Base-by-base conservation (phyloP, 2,113 vertebrate genomes). In the Pipra filicauda region DNA sequence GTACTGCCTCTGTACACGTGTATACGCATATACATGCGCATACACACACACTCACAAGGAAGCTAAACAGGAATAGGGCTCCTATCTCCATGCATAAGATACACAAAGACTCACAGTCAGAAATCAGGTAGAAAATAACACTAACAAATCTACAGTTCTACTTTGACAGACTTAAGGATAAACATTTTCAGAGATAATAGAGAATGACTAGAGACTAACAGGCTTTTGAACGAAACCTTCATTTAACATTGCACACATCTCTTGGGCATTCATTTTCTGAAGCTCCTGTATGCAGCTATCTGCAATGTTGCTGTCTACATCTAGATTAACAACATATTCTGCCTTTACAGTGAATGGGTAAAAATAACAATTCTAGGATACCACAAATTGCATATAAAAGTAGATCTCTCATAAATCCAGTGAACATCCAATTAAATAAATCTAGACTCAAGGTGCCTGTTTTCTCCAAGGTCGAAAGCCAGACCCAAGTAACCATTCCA, bases 81-180 rank as follows among this genome's bases (percentile, higher is more conserved):
- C 37, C 37, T 37, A 37, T 37, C 37, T 37, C 23, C 0, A 0
- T 5, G 5, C 22, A 5, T 4, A 43, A 55, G 16, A 22, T 43
- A 85, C 6, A 57, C 13, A 61, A 81, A 81, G 15, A 54, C 24
- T 16, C n/a, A 52, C 8, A 30, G 19, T 33, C 19, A 33, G 26
- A 80, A 77, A 84, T 46, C 39, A 71, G 19, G 37, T 44, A 41
- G 37, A 57, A 77, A 88, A 52, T 48, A 52, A 55, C 35, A 43
- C 18, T 58, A 70, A 31, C 15, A 88, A 59, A 58, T 37, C n/a
- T 46, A 23, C 9, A n/a, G 39, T 62, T 93, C 65, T 59, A 5
- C n/a, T 64, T 82, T 43, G n/a, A 41, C 12, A 77, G 66, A 46
- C 9, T 48, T 54, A 31, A 78, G 28, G 30, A 49, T 13, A 88